phyloP scores from a whole-genome alignment of 2,888 invertebrate genomes.

The Rhagophthalmus giganteus region DNA sequence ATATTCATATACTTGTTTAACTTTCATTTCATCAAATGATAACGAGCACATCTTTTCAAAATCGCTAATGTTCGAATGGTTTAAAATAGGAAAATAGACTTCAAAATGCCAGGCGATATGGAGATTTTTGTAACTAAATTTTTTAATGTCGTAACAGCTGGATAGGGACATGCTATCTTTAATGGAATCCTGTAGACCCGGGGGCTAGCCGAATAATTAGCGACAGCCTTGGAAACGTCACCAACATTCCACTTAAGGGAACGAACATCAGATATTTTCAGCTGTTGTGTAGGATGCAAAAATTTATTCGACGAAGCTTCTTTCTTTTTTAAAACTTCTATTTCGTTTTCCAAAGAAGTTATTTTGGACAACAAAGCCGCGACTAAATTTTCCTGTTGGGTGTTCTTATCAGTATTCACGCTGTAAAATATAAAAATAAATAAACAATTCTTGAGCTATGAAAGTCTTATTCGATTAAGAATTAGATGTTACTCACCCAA shows the following conservation, averaged over 20 bases:
- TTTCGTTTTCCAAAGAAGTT: not conserved
- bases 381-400: not conserved
- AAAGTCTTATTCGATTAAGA: too few species aligned
- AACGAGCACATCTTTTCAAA: not conserved
- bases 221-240: not conserved
- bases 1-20: not conserved
- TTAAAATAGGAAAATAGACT: not conserved
- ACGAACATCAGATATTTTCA: not conserved
- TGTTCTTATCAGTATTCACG: not conserved
- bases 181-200: not conserved
- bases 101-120: conserved; percentile 1
- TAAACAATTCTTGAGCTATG: not conserved
- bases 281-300: not conserved
- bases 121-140: not conserved
- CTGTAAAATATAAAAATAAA: not conserved
- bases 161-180: not conserved
- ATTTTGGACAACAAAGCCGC: not conserved
- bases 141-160: not conserved
- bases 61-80: not conserved
- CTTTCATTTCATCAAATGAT: conserved; percentile 7
- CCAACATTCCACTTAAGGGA: not conserved
- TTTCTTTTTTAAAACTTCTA: not conserved
- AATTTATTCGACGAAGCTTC: not conserved
- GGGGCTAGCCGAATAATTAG: not conserved
- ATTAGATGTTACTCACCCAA: not conserved